These are phyloP conservation scores for Phaetusa simplex DNA, from an alignment of 2,113 vertebrate species.

Conservation along the genomic window DNA sequence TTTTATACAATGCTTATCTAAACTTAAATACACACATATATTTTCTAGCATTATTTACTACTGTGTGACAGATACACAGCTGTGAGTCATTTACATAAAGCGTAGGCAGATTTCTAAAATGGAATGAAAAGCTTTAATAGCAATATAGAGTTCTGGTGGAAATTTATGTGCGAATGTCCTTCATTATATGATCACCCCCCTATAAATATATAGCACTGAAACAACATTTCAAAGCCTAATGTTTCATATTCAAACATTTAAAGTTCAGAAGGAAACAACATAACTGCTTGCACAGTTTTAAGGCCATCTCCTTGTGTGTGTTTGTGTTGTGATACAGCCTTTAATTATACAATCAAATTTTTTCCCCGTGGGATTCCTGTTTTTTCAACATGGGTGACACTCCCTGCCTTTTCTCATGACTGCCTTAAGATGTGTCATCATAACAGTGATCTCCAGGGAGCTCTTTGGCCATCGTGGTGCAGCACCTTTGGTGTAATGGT, in stretches of 20 bases:
- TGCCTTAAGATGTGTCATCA: background rate
- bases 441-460: background rate
- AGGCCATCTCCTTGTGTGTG: background rate
- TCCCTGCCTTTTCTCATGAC: background rate
- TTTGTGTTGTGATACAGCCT: background rate
- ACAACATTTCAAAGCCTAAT: background rate
- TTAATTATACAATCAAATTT: background rate
- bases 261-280: background rate
- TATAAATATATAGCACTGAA: background rate
- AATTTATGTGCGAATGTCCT: background rate
- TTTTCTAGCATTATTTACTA: constrained; percentile 42
- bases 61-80: constrained; percentile 6
- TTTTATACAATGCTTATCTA: background rate
- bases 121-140: background rate
- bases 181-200: background rate
- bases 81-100: constrained; percentile 35
- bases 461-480: background rate
- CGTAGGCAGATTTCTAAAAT: background rate
- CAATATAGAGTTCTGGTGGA: background rate
- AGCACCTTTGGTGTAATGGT: background rate
- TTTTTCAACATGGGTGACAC: background rate
- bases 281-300: background rate
- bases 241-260: background rate
- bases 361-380: background rate
- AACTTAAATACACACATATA: background rate